A percentile compares a stretch with the other conserved stretches of the same genome.
These are phyloP conservation scores for Natator depressus DNA, from an alignment of 2,113 vertebrate genomes.

Conservation along the genomic window DNA sequence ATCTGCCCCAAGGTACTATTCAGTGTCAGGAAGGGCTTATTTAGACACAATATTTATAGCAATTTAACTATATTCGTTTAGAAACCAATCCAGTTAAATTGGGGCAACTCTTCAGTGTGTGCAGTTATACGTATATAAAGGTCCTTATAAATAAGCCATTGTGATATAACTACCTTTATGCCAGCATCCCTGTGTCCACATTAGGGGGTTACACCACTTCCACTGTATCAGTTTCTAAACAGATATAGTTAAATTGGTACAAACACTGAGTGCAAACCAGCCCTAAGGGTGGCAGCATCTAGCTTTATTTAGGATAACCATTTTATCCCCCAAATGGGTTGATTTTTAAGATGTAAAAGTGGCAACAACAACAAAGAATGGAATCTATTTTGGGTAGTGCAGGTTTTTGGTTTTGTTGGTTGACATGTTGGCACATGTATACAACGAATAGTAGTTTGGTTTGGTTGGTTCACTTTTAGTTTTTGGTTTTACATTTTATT, in stretches of 20 bases:
- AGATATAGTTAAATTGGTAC: background rate
- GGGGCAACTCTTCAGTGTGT: background rate
- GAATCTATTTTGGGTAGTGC: rapidly evolving
- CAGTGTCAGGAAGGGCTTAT: background rate
- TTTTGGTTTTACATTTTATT: background rate
- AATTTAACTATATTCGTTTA: background rate
- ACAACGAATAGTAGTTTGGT: background rate
- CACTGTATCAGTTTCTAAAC: background rate
- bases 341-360: background rate
- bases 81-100: background rate
- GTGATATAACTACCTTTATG: background rate
- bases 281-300: slow-evolving; percentile 57
- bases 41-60: background rate
- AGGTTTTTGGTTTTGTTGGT: background rate
- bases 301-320: slow-evolving; percentile 10
- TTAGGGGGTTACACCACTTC: background rate
- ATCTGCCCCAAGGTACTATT: background rate
- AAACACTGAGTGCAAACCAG: background rate
- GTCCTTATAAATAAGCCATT: background rate
- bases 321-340: background rate
- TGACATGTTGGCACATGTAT: too few relatives aligned
- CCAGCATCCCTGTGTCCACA: background rate
- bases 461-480: background rate
- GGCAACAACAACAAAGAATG: background rate
- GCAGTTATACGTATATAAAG: background rate